Conservation (phyloP, 2,113 vertebrate species). For the Tyrannus savana region DNA sequence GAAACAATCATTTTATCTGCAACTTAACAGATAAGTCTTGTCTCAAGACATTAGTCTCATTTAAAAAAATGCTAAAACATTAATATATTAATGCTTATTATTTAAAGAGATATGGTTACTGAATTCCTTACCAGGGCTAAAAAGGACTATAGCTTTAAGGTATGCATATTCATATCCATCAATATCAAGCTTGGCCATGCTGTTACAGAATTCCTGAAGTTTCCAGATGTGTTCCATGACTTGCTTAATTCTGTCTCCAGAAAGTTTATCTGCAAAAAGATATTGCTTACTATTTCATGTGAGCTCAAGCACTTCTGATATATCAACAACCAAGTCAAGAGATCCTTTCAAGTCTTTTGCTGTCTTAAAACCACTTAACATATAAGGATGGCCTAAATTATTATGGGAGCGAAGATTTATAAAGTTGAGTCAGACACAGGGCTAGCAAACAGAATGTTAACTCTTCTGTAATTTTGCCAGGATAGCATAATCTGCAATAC, state of each 20-base stretch:
- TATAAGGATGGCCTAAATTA: neutral
- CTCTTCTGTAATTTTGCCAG: neutral
- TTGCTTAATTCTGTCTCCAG: conserved; percentile 93
- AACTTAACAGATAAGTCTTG: neutral
- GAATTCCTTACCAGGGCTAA: conserved; percentile 91
- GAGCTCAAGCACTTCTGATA: neutral
- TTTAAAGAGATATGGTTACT: neutral
- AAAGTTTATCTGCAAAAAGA: conserved; percentile 88
- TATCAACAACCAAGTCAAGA: neutral
- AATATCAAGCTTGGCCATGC: conserved; percentile 92
- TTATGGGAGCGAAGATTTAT: neutral
- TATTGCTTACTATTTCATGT: conserved; percentile 35
- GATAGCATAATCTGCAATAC: neutral
- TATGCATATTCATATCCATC: conserved; percentile 98
- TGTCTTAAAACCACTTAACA: neutral
- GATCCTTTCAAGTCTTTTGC: neutral
- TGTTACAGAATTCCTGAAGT: conserved; percentile 99
- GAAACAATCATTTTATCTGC: neutral
- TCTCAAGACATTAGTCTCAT: neutral
- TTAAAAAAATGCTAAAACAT: neutral
- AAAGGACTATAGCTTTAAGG: conserved; percentile 97
- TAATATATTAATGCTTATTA: neutral
- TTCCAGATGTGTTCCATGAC: conserved; percentile 99
- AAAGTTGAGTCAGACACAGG: neutral
- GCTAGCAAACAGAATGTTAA: neutral